Percentiles rank a stretch among this genome's conserved stretches.
These are phyloP conservation scores for Drosophila truncata DNA, from an alignment of 1,140 invertebrate species.

Conservation along the genomic window DNA sequence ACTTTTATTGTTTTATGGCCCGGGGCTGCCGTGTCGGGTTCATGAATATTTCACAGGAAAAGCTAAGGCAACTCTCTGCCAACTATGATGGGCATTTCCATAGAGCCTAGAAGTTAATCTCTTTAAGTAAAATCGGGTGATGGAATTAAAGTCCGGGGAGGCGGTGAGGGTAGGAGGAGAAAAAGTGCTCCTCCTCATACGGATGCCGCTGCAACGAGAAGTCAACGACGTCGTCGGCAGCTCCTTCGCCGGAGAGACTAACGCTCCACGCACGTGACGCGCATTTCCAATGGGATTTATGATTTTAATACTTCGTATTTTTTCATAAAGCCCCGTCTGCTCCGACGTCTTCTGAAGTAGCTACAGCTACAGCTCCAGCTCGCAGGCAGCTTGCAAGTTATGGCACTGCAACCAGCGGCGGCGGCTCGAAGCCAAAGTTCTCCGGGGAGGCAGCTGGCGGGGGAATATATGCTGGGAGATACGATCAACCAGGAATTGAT, in stretches of 20 bases:
- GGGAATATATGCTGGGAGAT: background rate
- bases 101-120: conserved; percentile 79
- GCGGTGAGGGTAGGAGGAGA: background rate
- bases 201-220: conserved; percentile 19
- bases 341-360: conserved; percentile 50
- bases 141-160: conserved; percentile 66
- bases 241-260: conserved; percentile 76
- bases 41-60: conserved; percentile 77
- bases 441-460: background rate
- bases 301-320: conserved; percentile 83
- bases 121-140: conserved; percentile 75
- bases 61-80: conserved; percentile 8
- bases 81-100: conserved; percentile 44
- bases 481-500: conserved; percentile 41
- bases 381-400: conserved; percentile 42
- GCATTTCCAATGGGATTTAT: conserved; percentile 82
- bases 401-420: conserved; percentile 32
- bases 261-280: conserved; percentile 77
- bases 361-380: conserved; percentile 11
- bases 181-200: conserved; percentile 30
- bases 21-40: conserved; percentile 45
- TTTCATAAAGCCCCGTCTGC: conserved; percentile 69
- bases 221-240: conserved; percentile 60
- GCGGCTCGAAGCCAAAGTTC: conserved; percentile 25
- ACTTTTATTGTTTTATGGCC: conserved; percentile 79